Evolutionary conservation across 2,888 invertebrate species (phyloP).

Genomic region (Conistra vaccinii): DNA sequence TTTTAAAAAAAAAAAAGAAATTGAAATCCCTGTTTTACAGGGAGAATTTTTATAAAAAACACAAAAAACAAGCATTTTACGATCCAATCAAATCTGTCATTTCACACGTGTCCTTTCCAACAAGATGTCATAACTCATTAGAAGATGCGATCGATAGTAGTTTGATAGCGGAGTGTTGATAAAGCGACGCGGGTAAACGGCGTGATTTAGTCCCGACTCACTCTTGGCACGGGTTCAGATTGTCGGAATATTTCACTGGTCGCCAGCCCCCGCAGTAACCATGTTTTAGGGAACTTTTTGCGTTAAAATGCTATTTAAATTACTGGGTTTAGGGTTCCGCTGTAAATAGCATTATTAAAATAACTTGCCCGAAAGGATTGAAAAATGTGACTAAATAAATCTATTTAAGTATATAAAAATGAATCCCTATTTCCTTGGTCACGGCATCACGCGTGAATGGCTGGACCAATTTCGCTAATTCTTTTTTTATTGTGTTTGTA

Average conservation of each 20-base stretch:
- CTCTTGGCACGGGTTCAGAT: constrained; percentile 66
- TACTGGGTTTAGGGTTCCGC: constrained; percentile 37
- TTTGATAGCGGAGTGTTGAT: constrained; percentile 48
- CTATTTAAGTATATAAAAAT: too few species aligned
- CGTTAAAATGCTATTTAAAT: constrained; percentile 49
- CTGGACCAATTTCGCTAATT: too few species aligned
- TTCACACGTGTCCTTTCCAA: not conserved
- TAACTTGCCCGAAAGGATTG: not conserved
- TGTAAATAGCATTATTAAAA: not conserved
- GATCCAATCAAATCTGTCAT: constrained; percentile 1
- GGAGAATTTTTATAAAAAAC: not conserved
- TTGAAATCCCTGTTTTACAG: too few species aligned
- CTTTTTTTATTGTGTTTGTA: too few species aligned
- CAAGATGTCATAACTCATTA: constrained; percentile 26
- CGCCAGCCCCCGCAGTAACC: constrained; percentile 43
- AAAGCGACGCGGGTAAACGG: constrained; percentile 9
- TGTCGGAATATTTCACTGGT: constrained; percentile 50
- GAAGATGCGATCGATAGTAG: constrained; percentile 26
- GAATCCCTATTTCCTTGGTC: too few species aligned
- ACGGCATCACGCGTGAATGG: too few species aligned
- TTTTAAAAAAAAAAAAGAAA: too few species aligned
- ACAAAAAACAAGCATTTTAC: not conserved
- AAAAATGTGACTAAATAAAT: not conserved
- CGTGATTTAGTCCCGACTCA: constrained; percentile 49
- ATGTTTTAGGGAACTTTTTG: constrained; percentile 52